A percentile compares a stretch with the other conserved stretches of the same genome.
Evolutionary conservation across 2,797 vertebrate genomes (phyloP).

Genomic region (Tauraco hartlaubi): DNA sequence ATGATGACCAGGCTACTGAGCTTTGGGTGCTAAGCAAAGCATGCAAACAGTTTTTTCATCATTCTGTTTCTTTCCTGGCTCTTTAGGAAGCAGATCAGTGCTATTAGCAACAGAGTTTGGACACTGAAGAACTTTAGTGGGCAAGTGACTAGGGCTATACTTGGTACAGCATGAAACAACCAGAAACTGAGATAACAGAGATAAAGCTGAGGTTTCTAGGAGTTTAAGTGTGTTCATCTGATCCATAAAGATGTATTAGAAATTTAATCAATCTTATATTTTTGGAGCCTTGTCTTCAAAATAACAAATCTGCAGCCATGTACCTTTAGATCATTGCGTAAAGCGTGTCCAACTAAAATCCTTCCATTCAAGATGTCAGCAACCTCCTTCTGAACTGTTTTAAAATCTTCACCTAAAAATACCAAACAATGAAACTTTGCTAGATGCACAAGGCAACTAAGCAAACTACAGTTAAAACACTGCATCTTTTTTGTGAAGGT

Average conservation of each 20-base stretch:
- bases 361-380: constrained; percentile 88
- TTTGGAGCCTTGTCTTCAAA: background rate
- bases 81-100: background rate
- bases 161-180: background rate
- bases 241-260: background rate
- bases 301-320: background rate
- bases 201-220: background rate
- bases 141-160: background rate
- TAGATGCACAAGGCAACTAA: background rate
- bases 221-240: background rate
- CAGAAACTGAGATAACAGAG: background rate
- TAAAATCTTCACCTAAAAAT: constrained; percentile 85
- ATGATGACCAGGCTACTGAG: background rate
- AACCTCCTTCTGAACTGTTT: constrained; percentile 89
- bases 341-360: constrained; percentile 91
- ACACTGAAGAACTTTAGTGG: background rate
- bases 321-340: constrained; percentile 95
- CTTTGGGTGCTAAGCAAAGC: background rate
- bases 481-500: background rate
- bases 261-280: background rate
- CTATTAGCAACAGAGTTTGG: background rate
- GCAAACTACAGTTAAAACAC: background rate
- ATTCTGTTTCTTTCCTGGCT: background rate
- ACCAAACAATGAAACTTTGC: background rate
- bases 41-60: background rate